These are phyloP conservation scores for Cantharis flavilabris DNA, from an alignment of 2,888 invertebrate species.

Conservation along the genomic window DNA sequence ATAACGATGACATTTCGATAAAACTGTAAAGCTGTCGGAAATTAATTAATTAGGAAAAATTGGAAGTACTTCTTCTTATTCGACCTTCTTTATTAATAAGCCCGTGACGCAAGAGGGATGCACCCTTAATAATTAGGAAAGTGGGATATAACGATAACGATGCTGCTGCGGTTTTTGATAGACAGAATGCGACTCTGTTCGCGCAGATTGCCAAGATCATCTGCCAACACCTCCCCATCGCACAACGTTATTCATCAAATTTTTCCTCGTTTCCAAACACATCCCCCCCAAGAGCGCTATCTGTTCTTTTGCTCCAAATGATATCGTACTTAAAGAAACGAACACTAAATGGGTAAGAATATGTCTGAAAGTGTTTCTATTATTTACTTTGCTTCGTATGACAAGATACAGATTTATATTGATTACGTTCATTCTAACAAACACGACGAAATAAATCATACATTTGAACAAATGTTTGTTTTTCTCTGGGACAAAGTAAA, in stretches of 20 bases:
- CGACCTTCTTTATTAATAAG: conserved; percentile 30
- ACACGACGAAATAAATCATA: background rate
- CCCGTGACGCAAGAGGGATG: conserved; percentile 26
- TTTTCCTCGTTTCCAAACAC: conserved; percentile 26
- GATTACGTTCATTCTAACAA: conserved; percentile 1
- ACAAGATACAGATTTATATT: conserved; percentile 4
- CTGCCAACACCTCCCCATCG: conserved; percentile 35
- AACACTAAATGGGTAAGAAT: conserved; percentile 13
- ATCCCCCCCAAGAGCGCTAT: conserved; percentile 21
- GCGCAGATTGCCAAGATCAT: conserved; percentile 44
- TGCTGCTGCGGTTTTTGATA: conserved; percentile 37
- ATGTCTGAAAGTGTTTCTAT: background rate
- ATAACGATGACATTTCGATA: background rate
- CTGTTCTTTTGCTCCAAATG: conserved; percentile 27
- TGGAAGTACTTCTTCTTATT: conserved; percentile 5
- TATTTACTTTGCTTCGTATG: conserved; percentile 4
- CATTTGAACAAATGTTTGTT: background rate
- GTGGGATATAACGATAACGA: conserved; percentile 19
- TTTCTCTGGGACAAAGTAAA: background rate
- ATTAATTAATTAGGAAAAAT: background rate
- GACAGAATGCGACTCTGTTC: conserved; percentile 37
- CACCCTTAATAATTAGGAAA: conserved; percentile 28
- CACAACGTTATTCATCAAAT: conserved; percentile 14
- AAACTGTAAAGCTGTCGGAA: background rate
- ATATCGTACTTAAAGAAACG: conserved; percentile 20